Evolutionary conservation across 2,888 invertebrate species (phyloP).

Genomic region (Resseliella maxima): DNA sequence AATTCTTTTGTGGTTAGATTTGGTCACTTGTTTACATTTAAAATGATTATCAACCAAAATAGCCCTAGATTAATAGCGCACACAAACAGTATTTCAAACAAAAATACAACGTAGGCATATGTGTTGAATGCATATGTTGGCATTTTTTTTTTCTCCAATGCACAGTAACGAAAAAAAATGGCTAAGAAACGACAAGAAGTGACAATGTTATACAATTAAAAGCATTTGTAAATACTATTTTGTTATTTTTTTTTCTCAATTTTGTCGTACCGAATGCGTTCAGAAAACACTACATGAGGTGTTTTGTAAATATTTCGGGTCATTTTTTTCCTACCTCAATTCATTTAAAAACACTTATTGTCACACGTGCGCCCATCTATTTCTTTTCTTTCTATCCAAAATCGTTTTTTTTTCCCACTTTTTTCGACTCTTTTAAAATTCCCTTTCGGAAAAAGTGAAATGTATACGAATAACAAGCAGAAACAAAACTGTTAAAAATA

Average conservation of each 20-base stretch:
- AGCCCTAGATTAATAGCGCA: slow-evolving; percentile 22
- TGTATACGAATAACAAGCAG: neutral
- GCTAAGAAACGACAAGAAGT: neutral
- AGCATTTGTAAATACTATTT: slow-evolving; percentile 26
- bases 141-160: neutral
- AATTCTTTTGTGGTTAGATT: slow-evolving; percentile 54
- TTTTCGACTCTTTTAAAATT: neutral
- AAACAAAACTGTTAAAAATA: slow-evolving; percentile 36
- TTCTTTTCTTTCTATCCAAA: neutral
- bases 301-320: neutral
- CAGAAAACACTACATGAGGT: neutral
- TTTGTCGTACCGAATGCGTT: neutral
- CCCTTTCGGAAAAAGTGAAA: neutral
- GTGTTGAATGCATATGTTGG: slow-evolving; percentile 1
- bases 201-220: neutral
- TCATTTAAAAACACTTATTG: slow-evolving; percentile 53
- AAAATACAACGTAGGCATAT: slow-evolving; percentile 36
- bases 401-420: neutral
- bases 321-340: neutral
- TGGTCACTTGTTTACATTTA: slow-evolving; percentile 51
- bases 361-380: slow-evolving; percentile 3
- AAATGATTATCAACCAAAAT: slow-evolving; percentile 46
- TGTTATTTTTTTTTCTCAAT: neutral
- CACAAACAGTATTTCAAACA: neutral
- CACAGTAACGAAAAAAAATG: neutral